These are phyloP conservation scores for Karalla daura DNA, from an alignment of 2,797 vertebrate genomes.

Conservation along the genomic window DNA sequence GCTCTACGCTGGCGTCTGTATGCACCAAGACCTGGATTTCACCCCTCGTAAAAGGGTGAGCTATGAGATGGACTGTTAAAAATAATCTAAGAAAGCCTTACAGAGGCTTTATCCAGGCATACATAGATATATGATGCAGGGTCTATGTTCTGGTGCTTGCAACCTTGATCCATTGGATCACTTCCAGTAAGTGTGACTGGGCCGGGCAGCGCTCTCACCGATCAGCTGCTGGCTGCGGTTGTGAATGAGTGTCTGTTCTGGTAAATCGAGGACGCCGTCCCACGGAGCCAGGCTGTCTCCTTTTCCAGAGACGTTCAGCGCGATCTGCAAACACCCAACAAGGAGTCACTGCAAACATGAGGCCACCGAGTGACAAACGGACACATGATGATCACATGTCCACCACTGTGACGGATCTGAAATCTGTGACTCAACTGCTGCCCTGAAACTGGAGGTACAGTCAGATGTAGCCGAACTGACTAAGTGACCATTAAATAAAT, in stretches of 20 bases:
- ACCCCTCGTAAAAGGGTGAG: too few relatives aligned
- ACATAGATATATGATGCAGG: too few relatives aligned
- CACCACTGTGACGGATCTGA: not conserved
- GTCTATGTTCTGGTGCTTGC: not conserved
- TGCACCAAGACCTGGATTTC: too few relatives aligned
- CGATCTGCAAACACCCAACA: slow-evolving; percentile 84
- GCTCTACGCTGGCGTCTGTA: too few relatives aligned
- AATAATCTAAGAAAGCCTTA: too few relatives aligned
- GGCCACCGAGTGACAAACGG: not conserved
- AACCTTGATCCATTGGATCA: not conserved
- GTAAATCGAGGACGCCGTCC: slow-evolving; percentile 94
- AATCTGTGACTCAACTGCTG: slow-evolving; percentile 1
- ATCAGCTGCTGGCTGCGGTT: slow-evolving; percentile 91
- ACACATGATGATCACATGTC: slow-evolving; percentile 4
- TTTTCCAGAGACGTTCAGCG: slow-evolving; percentile 96
- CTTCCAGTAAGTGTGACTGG: not conserved
- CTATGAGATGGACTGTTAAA: too few relatives aligned
- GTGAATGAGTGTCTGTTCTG: slow-evolving; percentile 93
- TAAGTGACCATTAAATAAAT: too few relatives aligned
- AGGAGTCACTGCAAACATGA: not conserved
- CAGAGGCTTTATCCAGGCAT: too few relatives aligned
- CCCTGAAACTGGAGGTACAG: not conserved
- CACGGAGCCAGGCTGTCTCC: slow-evolving; percentile 96
- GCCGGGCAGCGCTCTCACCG: slow-evolving; percentile 83
- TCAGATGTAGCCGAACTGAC: too few relatives aligned